Percentiles rank a stretch among this genome's conserved stretches.
Evolutionary conservation across 2,113 vertebrate genomes (phyloP).

Genomic region (Archilochus colubris): DNA sequence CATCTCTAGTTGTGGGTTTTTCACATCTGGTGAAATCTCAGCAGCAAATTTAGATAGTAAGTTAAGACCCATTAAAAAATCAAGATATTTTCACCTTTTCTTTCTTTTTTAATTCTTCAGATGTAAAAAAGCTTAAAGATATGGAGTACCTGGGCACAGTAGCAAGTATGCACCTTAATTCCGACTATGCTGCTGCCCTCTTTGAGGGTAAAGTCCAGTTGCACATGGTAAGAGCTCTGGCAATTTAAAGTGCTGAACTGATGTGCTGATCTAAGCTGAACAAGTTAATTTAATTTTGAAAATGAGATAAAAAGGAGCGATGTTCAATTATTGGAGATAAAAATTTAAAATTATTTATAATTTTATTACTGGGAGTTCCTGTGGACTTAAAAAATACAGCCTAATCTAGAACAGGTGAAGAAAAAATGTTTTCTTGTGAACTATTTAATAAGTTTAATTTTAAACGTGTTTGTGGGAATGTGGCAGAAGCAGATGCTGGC

Average conservation of each 20-base stretch:
- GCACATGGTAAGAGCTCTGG: constrained; percentile 86
- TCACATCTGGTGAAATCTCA: neutral
- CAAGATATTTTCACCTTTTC: neutral
- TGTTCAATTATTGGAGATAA: neutral
- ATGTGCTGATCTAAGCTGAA: neutral
- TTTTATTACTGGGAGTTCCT: neutral
- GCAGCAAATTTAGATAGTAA: neutral
- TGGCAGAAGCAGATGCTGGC: neutral
- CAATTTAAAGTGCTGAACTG: neutral
- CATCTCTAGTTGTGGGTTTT: neutral
- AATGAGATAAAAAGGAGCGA: neutral
- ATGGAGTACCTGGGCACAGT: constrained; percentile 94
- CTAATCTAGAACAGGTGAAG: neutral
- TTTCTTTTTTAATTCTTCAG: constrained; percentile 69
- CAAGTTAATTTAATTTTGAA: neutral
- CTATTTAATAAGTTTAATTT: neutral
- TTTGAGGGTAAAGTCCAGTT: constrained; percentile 97
- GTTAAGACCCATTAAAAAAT: neutral
- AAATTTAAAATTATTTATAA: neutral
- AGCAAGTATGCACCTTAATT: constrained; percentile 89
- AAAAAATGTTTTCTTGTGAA: neutral
- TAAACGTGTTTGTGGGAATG: neutral
- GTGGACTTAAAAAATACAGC: neutral
- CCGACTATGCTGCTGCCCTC: constrained; percentile 92
- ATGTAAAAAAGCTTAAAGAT: constrained; percentile 89